Conservation (phyloP, 2,888 invertebrate species). For the Quadriops clusia region DNA sequence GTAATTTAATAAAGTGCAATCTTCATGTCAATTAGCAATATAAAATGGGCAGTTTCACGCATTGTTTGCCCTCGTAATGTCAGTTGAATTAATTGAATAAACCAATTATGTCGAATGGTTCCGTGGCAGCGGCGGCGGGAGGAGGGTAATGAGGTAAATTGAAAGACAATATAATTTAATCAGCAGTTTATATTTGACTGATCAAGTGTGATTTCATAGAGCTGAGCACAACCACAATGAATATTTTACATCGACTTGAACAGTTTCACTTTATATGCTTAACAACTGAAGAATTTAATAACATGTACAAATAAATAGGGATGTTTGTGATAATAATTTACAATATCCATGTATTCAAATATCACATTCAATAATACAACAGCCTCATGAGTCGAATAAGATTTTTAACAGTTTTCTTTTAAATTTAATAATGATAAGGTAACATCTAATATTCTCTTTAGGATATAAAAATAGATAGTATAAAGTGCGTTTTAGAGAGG, state of each 20-base stretch:
- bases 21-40: no score
- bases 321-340: constrained; percentile 30
- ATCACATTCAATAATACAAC: constrained; percentile 40
- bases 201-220: constrained; percentile 27
- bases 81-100: no score
- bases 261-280: constrained; percentile 23
- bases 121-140: no score
- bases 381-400: constrained; percentile 33
- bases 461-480: constrained; percentile 34
- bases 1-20: no score
- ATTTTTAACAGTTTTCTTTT: constrained; percentile 23
- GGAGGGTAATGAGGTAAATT: constrained; percentile 8
- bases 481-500: constrained; percentile 24
- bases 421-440: no score
- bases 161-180: constrained; percentile 16
- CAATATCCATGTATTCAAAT: constrained; percentile 37
- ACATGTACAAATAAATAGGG: constrained; percentile 35
- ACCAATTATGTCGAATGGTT: no score
- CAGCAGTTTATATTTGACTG: constrained; percentile 29
- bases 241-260: constrained; percentile 33
- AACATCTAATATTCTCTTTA: constrained; percentile 29
- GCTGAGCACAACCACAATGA: constrained; percentile 32
- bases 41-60: no score
- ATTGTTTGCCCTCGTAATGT: no score
- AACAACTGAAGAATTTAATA: constrained; percentile 26